Percentiles rank a stretch among this genome's conserved stretches.
Conservation (phyloP, 2,797 vertebrate species). For the Enoplosus armatus region DNA sequence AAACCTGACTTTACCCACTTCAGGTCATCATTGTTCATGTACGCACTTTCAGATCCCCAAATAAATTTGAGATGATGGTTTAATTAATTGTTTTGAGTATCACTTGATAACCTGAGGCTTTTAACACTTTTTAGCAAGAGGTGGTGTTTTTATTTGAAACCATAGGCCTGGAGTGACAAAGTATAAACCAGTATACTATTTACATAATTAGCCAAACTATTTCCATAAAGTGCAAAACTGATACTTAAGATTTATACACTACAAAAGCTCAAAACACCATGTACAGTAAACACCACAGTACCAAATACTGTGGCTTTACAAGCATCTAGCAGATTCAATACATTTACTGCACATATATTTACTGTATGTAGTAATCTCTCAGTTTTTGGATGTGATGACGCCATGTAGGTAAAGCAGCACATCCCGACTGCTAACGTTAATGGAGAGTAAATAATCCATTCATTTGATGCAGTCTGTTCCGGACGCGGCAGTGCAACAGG, state of each 20-base stretch:
- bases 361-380: background rate
- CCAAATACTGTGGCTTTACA: background rate
- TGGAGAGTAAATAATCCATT: background rate
- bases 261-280: background rate
- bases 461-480: background rate
- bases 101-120: slow-evolving; percentile 22
- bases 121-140: background rate
- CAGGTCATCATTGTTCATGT: slow-evolving; percentile 67
- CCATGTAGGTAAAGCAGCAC: too few species aligned
- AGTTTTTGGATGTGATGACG: background rate
- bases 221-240: background rate
- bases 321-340: background rate
- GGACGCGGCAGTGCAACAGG: too few species aligned
- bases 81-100: slow-evolving; percentile 13
- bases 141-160: background rate
- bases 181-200: background rate
- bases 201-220: background rate
- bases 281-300: background rate
- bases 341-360: background rate
- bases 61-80: slow-evolving; percentile 70
- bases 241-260: background rate
- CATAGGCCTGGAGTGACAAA: background rate
- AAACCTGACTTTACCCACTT: slow-evolving; percentile 60
- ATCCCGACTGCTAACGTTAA: background rate
- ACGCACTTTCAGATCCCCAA: slow-evolving; percentile 75